phyloP scores from a whole-genome alignment of 2,797 vertebrate genomes.

The Lithobates pipiens region DNA sequence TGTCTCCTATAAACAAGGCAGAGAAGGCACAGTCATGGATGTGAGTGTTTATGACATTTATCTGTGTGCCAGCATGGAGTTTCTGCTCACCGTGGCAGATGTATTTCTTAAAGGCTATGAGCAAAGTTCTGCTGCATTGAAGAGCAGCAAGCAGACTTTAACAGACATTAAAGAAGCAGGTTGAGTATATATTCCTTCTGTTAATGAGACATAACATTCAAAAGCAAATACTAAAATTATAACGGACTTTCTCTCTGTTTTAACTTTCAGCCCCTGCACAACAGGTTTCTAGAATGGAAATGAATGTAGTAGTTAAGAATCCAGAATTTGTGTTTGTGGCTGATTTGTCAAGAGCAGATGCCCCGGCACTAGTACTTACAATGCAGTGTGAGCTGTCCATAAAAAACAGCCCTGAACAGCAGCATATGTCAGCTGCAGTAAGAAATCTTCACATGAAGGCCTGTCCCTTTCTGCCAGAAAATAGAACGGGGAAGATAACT shows the following conservation, averaged over 20 bases:
- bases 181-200: conserved; percentile 52
- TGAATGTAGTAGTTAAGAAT: conserved; percentile 88
- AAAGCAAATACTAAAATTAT: background rate
- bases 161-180: conserved; percentile 82
- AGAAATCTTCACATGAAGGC: conserved; percentile 90
- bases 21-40: conserved; percentile 83
- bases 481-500: conserved; percentile 85
- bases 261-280: conserved; percentile 72
- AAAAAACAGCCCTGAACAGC: conserved; percentile 78
- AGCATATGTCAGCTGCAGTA: conserved; percentile 85
- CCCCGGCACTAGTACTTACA: conserved; percentile 91
- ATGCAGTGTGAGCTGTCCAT: conserved; percentile 89
- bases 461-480: conserved; percentile 88
- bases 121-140: conserved; percentile 78
- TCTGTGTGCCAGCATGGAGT: conserved; percentile 97
- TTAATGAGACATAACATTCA: background rate
- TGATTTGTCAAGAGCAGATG: conserved; percentile 91
- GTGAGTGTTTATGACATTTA: conserved; percentile 90
- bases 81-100: conserved; percentile 90
- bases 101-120: conserved; percentile 89
- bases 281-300: conserved; percentile 81
- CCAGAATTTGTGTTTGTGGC: conserved; percentile 97
- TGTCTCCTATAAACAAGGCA: conserved; percentile 85
- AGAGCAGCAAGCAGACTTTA: conserved; percentile 73
- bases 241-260: background rate